phyloP scores from a whole-genome alignment of 2,113 vertebrate species.

The Myotis yumanensis region DNA sequence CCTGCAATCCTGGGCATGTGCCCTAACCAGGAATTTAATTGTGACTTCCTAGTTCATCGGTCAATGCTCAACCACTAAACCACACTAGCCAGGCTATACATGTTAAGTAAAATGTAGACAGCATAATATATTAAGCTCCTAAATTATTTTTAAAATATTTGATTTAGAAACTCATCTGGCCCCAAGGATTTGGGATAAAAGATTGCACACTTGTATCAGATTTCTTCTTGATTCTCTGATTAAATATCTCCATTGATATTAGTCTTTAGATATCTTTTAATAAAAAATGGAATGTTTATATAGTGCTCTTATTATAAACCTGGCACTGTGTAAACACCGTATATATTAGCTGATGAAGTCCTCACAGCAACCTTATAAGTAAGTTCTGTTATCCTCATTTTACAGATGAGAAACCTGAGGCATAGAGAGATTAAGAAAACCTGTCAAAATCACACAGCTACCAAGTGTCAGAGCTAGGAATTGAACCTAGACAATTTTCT shows the following conservation, averaged over 20 bases:
- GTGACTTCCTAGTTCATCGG: too few species aligned
- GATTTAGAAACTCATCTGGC: slow-evolving; percentile 19
- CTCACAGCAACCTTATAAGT: background rate
- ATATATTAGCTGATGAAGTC: slow-evolving; percentile 39
- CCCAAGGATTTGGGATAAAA: slow-evolving; percentile 39
- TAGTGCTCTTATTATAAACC: background rate
- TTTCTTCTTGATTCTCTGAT: slow-evolving; percentile 50
- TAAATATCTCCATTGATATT: slow-evolving; percentile 38
- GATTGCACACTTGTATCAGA: background rate
- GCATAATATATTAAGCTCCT: slow-evolving; percentile 33
- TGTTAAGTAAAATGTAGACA: slow-evolving; percentile 45
- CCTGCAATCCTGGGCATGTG: too few species aligned
- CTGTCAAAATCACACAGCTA: slow-evolving; percentile 18
- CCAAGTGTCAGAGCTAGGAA: slow-evolving; percentile 5
- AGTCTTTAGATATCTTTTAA: slow-evolving; percentile 15
- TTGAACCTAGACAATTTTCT: slow-evolving; percentile 29
- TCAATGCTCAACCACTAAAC: too few species aligned
- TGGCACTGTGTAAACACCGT: background rate
- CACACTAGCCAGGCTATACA: background rate
- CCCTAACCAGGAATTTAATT: too few species aligned
- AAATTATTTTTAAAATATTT: slow-evolving; percentile 32
- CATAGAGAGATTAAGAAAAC: slow-evolving; percentile 24
- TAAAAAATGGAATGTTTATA: slow-evolving; percentile 31
- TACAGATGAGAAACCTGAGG: background rate
- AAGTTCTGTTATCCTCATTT: slow-evolving; percentile 26